Evolutionary conservation across 2,797 vertebrate species (phyloP).

Genomic region (Microchirus variegatus): DNA sequence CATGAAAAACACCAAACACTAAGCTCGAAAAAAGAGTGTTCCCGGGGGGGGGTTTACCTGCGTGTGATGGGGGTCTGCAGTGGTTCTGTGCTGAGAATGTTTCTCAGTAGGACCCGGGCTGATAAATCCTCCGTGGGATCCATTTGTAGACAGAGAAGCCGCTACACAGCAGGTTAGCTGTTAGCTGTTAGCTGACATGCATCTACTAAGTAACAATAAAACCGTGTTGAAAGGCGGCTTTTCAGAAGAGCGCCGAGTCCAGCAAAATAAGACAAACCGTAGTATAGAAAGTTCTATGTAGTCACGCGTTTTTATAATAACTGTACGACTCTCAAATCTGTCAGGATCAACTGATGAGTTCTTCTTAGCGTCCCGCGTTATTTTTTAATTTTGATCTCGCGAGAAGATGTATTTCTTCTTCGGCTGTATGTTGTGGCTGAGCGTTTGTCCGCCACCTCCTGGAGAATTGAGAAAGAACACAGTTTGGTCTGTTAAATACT

Average conservation of each 20-base stretch:
- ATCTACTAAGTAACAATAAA: no score
- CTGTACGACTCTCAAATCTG: background rate
- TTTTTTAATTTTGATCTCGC: constrained; percentile 63
- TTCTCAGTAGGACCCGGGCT: constrained; percentile 64
- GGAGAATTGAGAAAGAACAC: background rate
- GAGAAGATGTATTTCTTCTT: constrained; percentile 11
- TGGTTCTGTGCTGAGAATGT: constrained; percentile 64
- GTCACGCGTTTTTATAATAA: background rate
- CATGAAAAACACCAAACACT: background rate
- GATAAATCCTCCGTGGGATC: constrained; percentile 71
- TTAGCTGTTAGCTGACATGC: constrained; percentile 5
- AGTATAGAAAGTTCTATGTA: no score
- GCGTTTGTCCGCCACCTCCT: constrained; percentile 5
- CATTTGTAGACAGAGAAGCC: constrained; percentile 45
- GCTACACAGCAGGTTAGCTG: constrained; percentile 23
- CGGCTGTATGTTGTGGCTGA: background rate
- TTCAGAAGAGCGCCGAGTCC: background rate
- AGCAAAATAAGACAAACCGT: no score
- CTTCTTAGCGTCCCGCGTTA: constrained; percentile 56
- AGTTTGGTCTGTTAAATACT: background rate
- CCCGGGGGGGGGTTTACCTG: constrained; percentile 56
- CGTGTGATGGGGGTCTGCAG: constrained; percentile 66
- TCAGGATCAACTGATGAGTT: constrained; percentile 10
- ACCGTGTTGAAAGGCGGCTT: background rate
- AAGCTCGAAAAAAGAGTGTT: background rate